These are phyloP conservation scores for Trematomus bernacchii DNA, from an alignment of 2,797 vertebrate species.

Conservation along the genomic window DNA sequence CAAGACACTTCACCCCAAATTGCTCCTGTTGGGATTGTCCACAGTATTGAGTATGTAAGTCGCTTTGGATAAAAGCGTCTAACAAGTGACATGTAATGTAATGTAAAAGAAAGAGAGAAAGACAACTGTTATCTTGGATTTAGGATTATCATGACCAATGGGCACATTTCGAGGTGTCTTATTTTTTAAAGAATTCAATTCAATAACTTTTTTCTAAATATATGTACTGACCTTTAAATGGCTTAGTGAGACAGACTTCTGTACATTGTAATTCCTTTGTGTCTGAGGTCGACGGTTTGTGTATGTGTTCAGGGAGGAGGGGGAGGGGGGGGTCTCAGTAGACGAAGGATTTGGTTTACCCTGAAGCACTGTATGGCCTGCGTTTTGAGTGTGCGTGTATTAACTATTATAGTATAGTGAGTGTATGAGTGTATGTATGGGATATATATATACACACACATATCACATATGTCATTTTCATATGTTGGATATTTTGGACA, in stretches of 20 bases:
- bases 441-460: no score
- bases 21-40: no score
- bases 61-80: no score
- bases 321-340: background rate
- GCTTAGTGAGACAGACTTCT: background rate
- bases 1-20: no score
- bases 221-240: background rate
- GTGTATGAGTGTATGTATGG: no score
- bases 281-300: constrained; percentile 37
- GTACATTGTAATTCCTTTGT: constrained; percentile 55
- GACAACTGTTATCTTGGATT: background rate
- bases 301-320: background rate
- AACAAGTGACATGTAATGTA: no score
- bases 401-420: no score
- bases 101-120: background rate
- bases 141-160: background rate
- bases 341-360: constrained; percentile 44
- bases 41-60: no score
- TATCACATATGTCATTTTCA: no score
- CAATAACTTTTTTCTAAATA: no score
- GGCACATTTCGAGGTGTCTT: background rate
- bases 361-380: constrained; percentile 30
- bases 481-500: no score
- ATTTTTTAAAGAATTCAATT: no score
- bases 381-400: background rate